Evolutionary conservation across 1,140 invertebrate species (phyloP).

Genomic region (Caenorhabditis inopinata): DNA sequence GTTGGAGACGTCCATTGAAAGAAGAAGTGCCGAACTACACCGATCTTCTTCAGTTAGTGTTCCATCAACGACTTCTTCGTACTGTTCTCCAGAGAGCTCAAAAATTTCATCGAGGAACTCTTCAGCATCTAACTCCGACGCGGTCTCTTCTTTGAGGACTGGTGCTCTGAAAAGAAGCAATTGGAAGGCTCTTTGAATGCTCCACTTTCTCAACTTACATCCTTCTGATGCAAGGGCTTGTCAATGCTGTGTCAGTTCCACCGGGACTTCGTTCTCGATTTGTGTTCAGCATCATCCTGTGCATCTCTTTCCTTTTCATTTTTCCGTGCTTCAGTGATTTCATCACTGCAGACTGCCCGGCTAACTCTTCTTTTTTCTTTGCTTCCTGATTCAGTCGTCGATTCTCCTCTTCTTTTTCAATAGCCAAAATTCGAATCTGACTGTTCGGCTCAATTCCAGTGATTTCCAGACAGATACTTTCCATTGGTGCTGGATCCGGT

Average conservation of each 20-base stretch:
- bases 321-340: constrained; percentile 40
- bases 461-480: constrained; percentile 63
- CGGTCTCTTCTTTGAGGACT: neutral
- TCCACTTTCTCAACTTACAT: neutral
- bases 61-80: neutral
- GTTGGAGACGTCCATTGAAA: neutral
- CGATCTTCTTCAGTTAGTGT: constrained; percentile 3
- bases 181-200: too few species aligned
- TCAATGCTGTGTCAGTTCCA: constrained; percentile 42
- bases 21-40: neutral
- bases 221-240: constrained; percentile 15
- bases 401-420: constrained; percentile 62
- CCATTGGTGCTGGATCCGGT: constrained; percentile 60
- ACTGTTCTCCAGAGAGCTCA: neutral
- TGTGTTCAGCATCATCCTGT: constrained; percentile 39
- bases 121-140: neutral
- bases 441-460: constrained; percentile 57
- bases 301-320: constrained; percentile 34
- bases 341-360: constrained; percentile 16
- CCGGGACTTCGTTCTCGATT: constrained; percentile 44
- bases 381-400: constrained; percentile 43
- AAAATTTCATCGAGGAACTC: constrained; percentile 11
- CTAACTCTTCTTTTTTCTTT: constrained; percentile 51
- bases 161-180: neutral
- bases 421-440: constrained; percentile 56